A percentile compares a stretch with the other conserved stretches of the same genome.
Conservation (phyloP, 2,113 vertebrate genomes). For the Aegotheles bennettii region DNA sequence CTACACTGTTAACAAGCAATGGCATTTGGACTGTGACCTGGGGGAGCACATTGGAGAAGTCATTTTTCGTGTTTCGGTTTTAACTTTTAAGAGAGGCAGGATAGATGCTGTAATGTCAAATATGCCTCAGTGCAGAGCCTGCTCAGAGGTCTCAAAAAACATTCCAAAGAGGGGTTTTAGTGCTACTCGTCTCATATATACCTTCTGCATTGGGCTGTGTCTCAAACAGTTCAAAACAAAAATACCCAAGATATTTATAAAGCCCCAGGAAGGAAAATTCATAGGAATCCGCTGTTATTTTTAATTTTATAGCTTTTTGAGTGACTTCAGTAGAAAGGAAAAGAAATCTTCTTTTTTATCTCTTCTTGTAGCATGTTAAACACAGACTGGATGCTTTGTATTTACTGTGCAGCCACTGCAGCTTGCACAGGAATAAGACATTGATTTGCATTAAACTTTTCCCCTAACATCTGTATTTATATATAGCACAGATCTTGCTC, state of each 20-base stretch:
- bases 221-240: background rate
- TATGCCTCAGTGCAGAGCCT: background rate
- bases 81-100: background rate
- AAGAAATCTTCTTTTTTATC: background rate
- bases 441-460: background rate
- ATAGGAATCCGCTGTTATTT: background rate
- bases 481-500: background rate
- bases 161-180: background rate
- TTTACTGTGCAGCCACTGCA: background rate
- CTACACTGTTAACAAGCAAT: background rate
- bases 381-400: background rate
- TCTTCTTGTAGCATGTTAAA: background rate
- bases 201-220: background rate
- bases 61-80: rapidly evolving
- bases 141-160: background rate
- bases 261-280: background rate
- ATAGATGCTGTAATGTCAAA: background rate
- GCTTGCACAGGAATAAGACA: background rate
- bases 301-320: background rate
- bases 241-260: background rate
- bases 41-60: background rate
- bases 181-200: background rate
- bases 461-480: background rate
- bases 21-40: rapidly evolving
- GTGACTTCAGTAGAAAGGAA: background rate